Conservation (phyloP, 2,888 invertebrate genomes). For the Ormyrus thymus region DNA sequence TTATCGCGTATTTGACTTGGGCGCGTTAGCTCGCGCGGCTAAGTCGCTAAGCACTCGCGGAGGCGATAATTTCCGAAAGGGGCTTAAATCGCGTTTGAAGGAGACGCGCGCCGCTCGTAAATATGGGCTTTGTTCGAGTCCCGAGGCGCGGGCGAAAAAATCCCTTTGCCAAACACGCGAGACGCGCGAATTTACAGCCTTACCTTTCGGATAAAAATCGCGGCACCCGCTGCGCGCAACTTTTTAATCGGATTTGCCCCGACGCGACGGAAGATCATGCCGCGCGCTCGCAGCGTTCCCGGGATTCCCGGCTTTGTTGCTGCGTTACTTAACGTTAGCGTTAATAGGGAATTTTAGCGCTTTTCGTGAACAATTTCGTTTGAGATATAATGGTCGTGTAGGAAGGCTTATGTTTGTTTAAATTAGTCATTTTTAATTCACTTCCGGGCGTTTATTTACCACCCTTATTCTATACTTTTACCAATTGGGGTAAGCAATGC, state of each 20-base stretch:
- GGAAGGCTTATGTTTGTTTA: no score
- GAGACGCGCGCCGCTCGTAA: constrained; percentile 19
- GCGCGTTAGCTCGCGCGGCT: not conserved
- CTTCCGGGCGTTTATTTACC: no score
- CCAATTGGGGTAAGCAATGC: constrained; percentile 7
- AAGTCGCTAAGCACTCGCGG: constrained; percentile 28
- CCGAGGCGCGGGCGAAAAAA: constrained; percentile 69
- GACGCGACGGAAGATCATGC: constrained; percentile 17
- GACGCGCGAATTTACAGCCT: constrained; percentile 70
- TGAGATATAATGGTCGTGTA: no score
- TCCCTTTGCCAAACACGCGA: constrained; percentile 70
- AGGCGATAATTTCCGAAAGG: constrained; percentile 22
- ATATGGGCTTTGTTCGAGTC: constrained; percentile 54
- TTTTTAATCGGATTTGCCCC: constrained; percentile 58
- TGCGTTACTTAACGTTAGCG: no score
- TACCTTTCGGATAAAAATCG: constrained; percentile 66
- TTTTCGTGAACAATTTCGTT: no score
- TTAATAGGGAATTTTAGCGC: no score
- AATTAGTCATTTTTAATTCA: no score
- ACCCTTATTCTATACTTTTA: not conserved
- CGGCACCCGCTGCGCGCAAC: constrained; percentile 33
- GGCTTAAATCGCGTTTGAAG: constrained; percentile 16
- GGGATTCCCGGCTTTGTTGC: not conserved
- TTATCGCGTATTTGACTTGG: constrained; percentile 3
- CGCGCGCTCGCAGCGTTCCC: not conserved